These are phyloP conservation scores for Acanthochromis polyacanthus DNA, from an alignment of 2,113 vertebrate species.

Conservation along the genomic window DNA sequence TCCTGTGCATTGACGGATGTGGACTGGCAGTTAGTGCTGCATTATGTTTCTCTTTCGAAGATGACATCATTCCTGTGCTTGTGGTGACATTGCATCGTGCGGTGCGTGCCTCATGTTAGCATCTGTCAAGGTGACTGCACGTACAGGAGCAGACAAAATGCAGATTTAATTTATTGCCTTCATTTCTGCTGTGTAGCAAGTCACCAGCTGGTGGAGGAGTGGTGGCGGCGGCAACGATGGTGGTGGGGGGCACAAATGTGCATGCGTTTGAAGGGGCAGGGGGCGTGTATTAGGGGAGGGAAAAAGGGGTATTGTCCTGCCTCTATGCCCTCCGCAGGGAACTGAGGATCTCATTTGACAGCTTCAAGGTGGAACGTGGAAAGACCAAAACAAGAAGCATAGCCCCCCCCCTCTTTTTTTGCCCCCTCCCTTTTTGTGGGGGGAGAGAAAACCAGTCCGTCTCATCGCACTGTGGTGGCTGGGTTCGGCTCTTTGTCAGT, in stretches of 20 bases:
- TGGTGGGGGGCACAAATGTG: constrained; percentile 47
- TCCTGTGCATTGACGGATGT: constrained; percentile 23
- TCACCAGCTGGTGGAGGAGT: constrained; percentile 61
- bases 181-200: constrained; percentile 57
- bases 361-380: constrained; percentile 90
- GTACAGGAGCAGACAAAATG: constrained; percentile 9
- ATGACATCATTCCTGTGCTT: constrained; percentile 71
- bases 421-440: constrained; percentile 41
- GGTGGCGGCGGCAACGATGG: not conserved
- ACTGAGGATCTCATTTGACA: constrained; percentile 86
- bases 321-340: constrained; percentile 78
- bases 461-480: constrained; percentile 89
- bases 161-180: constrained; percentile 31
- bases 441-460: constrained; percentile 77
- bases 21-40: constrained; percentile 52
- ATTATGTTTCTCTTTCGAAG: constrained; percentile 44
- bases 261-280: constrained; percentile 66
- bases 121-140: constrained; percentile 66
- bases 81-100: constrained; percentile 50
- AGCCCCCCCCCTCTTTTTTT: constrained; percentile 68
- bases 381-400: constrained; percentile 86
- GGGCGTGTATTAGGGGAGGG: constrained; percentile 74
- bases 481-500: constrained; percentile 91
- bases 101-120: not conserved
- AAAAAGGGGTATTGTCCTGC: constrained; percentile 79